Base-by-base conservation (phyloP, 2,888 invertebrate genomes). In the Cotesia congregata region DNA sequence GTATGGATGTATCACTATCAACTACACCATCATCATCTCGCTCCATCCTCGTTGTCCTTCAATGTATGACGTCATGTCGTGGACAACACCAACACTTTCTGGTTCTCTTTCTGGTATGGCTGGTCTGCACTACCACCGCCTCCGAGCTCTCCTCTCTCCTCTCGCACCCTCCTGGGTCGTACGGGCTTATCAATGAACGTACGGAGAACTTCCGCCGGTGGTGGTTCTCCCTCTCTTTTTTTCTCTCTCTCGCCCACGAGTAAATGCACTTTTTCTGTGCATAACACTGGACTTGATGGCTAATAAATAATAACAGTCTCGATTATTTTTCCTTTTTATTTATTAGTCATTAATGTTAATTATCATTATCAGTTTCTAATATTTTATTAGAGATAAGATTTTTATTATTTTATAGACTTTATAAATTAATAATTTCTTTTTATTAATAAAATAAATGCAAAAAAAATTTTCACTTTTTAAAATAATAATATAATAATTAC, bases 151-250 rank as follows among this genome's bases (percentile, higher is more conserved):
- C 30, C 30, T 30, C 30, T 30, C 30, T 30, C 59, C 15, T 38
- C 50, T 62, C 65, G 9, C 60, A 64, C 65, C 64, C 40, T 69
- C 64, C 60, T 50, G 65, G 68, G 64, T 73, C 70, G 70, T 77
- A 79, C 77, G 77, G 79, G 81, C 81, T 81, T 81, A 81, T 81
- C 81, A 81, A 80, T 80, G 81, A 80, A 82, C 78, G 80, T 77
- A 77, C 77, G 77, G 73, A 40, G 70, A 77, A 65, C 64, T 77
- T 77, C 73, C 76, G 65, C 62, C 69, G 60, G 72, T 64, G 40
- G 72, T 41, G 72, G 72, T 68, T 69, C 67, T 39, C 82, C 80
- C 79, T 70, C 75, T 80, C 74, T 61, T 70, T 78, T 74, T 73
- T 61, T 50, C 68, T 70, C 77, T 71, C 67, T 60, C 76, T 79